Conservation (phyloP, 2,797 vertebrate genomes). For the Coreius guichenoti region DNA sequence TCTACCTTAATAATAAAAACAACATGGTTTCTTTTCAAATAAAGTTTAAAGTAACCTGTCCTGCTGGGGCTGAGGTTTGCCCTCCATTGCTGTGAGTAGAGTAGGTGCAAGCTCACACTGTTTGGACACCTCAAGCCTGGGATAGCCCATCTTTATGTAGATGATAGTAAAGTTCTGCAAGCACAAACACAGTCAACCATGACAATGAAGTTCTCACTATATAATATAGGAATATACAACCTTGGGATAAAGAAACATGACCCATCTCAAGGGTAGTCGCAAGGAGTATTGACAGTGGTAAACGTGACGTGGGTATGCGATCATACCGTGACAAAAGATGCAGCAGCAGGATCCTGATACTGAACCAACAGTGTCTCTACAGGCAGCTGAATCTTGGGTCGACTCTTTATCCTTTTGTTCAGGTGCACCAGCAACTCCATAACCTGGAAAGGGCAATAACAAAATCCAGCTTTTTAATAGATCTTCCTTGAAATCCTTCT, state of each 20-base stretch:
- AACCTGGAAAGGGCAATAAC: slow-evolving; percentile 78
- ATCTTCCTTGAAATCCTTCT: not conserved
- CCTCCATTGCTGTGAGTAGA: slow-evolving; percentile 97
- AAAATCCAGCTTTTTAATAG: not conserved
- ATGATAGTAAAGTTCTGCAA: slow-evolving; percentile 98
- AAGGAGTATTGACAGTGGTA: not conserved
- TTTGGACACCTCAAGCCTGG: slow-evolving; percentile 92
- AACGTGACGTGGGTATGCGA: not conserved
- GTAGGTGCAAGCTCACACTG: slow-evolving; percentile 97
- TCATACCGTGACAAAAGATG: slow-evolving; percentile 96
- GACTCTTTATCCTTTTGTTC: slow-evolving; percentile 98
- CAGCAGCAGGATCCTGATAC: slow-evolving; percentile 96
- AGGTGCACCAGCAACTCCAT: slow-evolving; percentile 98
- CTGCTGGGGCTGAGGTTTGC: slow-evolving; percentile 96
- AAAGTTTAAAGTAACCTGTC: slow-evolving; percentile 84
- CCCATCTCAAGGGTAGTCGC: not conserved
- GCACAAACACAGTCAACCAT: slow-evolving; percentile 24
- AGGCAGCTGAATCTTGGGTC: slow-evolving; percentile 96
- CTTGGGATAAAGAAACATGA: not conserved
- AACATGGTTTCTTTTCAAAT: not conserved
- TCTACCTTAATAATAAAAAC: not conserved
- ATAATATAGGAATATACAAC: not conserved
- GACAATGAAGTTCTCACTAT: not conserved
- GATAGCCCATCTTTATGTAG: slow-evolving; percentile 99
- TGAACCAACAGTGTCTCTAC: slow-evolving; percentile 97